A percentile compares a stretch with the other conserved stretches of the same genome.
phyloP scores from a whole-genome alignment of 2,888 invertebrate species.

The Cantharis lateralis region DNA sequence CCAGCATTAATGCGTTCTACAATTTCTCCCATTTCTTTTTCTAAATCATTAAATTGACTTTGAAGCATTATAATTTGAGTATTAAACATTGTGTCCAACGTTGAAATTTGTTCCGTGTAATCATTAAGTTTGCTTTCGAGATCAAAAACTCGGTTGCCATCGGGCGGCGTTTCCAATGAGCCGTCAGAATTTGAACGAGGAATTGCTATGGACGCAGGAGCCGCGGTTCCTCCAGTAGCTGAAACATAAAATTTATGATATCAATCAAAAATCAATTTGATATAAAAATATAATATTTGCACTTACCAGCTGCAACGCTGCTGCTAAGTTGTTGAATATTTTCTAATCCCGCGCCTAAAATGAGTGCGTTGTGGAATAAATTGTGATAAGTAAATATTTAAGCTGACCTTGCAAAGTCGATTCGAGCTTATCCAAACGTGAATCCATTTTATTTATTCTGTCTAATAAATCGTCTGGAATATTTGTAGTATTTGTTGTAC shows the following conservation, averaged over 20 bases:
- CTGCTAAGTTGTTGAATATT: too few relatives aligned
- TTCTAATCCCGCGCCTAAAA: not conserved
- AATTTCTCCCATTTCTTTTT: constrained; percentile 52
- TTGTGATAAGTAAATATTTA: not conserved
- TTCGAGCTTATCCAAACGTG: not conserved
- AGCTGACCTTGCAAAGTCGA: not conserved
- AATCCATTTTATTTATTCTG: not conserved
- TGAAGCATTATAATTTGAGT: constrained; percentile 58
- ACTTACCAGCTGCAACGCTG: too few relatives aligned
- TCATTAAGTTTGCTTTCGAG: constrained; percentile 42
- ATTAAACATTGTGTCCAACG: constrained; percentile 49
- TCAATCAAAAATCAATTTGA: too few relatives aligned
- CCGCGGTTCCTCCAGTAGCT: not conserved
- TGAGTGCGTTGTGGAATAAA: not conserved
- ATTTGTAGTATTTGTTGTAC: not conserved
- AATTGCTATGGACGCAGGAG: not conserved
- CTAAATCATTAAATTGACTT: constrained; percentile 58
- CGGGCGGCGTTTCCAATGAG: not conserved
- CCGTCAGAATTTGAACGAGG: too few relatives aligned
- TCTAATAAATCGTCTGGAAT: not conserved
- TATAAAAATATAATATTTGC: too few relatives aligned
- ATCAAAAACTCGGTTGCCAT: not conserved
- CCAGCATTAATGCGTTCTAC: constrained; percentile 42
- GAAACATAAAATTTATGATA: not conserved
- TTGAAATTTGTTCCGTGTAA: constrained; percentile 43